Conservation (phyloP, 2,888 invertebrate genomes). For the Dioctria rufipes region DNA sequence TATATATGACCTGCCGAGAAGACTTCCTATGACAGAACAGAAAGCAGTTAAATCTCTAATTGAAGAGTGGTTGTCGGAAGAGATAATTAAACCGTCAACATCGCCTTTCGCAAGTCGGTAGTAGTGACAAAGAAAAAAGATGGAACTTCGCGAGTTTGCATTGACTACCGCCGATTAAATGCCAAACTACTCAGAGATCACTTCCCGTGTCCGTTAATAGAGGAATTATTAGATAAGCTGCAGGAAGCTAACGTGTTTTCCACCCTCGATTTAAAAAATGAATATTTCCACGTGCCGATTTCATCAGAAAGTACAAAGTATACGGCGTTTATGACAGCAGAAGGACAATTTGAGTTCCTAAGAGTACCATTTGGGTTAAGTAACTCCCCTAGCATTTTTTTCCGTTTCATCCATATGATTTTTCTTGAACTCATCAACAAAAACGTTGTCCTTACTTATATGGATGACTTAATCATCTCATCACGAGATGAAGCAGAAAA, state of each 20-base stretch:
- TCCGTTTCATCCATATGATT: slow-evolving; percentile 59
- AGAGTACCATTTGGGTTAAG: slow-evolving; percentile 65
- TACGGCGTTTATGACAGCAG: slow-evolving; percentile 19
- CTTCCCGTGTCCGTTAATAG: slow-evolving; percentile 67
- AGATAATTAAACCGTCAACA: slow-evolving; percentile 63
- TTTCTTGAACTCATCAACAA: slow-evolving; percentile 51
- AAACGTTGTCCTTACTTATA: slow-evolving; percentile 58
- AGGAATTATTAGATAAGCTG: slow-evolving; percentile 66
- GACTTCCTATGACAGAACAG: slow-evolving; percentile 61
- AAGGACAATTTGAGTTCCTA: slow-evolving; percentile 27
- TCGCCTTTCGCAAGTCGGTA: slow-evolving; percentile 63
- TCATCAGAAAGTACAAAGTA: slow-evolving; percentile 16
- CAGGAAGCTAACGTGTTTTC: slow-evolving; percentile 62
- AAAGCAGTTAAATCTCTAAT: slow-evolving; percentile 63
- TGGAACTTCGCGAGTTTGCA: slow-evolving; percentile 61
- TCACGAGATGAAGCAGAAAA: slow-evolving; percentile 54
- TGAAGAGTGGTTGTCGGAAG: slow-evolving; percentile 62
- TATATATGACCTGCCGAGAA: slow-evolving; percentile 61
- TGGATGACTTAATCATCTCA: slow-evolving; percentile 57
- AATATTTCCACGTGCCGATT: slow-evolving; percentile 64
- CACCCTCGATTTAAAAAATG: slow-evolving; percentile 64
- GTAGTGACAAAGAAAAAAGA: slow-evolving; percentile 61
- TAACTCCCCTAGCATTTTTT: slow-evolving; percentile 61
- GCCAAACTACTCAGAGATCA: slow-evolving; percentile 64
- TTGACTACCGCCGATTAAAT: slow-evolving; percentile 68